phyloP scores from a whole-genome alignment of 2,888 invertebrate genomes.

The Catocala sponsa region DNA sequence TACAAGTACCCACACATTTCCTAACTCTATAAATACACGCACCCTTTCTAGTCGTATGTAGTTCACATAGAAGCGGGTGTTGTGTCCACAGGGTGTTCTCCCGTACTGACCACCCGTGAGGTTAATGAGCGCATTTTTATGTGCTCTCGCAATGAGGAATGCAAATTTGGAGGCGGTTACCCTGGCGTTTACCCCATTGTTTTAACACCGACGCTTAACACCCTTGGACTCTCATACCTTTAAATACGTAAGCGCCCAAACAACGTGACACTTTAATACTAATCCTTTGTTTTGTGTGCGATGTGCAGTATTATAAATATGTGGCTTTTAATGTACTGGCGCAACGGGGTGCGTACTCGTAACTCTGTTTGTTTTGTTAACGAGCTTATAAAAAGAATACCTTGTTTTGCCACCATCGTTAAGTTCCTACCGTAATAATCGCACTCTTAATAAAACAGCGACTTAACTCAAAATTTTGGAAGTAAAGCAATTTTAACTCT shows the following conservation, averaged over 20 bases:
- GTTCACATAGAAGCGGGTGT: conserved; percentile 12
- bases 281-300: conserved; percentile 69
- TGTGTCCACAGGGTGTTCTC: conserved; percentile 62
- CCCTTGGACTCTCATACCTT: conserved; percentile 76
- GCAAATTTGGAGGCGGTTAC: conserved; percentile 84
- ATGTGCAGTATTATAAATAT: conserved; percentile 45
- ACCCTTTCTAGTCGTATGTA: conserved; percentile 30
- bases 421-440: too few relatives aligned
- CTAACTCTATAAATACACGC: conserved; percentile 11
- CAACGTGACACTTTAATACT: conserved; percentile 68
- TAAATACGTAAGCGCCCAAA: conserved; percentile 78
- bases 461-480: too few relatives aligned
- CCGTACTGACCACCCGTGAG: conserved; percentile 72
- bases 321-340: conserved; percentile 22
- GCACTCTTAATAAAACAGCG: too few relatives aligned
- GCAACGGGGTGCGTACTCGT: conserved; percentile 13
- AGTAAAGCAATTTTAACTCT: too few relatives aligned
- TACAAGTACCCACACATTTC: too few relatives aligned
- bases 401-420: too few relatives aligned
- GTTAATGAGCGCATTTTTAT: conserved; percentile 87
- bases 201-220: conserved; percentile 77
- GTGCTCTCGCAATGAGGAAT: conserved; percentile 86
- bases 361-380: conserved; percentile 11
- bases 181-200: conserved; percentile 79
- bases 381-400: too few relatives aligned